A percentile compares a stretch with the other conserved stretches of the same genome.
These are phyloP conservation scores for Corythoichthys haematopterus DNA, from an alignment of 2,113 vertebrate species.

Conservation along the genomic window DNA sequence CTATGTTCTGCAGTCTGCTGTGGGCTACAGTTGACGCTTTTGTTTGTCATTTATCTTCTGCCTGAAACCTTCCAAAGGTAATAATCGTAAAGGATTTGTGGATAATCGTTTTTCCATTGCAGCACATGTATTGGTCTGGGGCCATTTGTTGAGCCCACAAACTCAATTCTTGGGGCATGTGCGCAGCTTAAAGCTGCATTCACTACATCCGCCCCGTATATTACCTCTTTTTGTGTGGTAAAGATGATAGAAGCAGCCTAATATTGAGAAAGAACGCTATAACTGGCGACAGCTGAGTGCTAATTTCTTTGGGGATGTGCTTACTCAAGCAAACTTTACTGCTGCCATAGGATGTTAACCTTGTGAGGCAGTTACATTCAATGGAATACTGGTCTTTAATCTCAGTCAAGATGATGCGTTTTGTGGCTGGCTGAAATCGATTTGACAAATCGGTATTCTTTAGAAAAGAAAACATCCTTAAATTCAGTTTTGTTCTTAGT, in stretches of 20 bases:
- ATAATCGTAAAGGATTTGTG: conserved; percentile 30
- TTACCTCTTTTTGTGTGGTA: neutral
- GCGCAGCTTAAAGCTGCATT: neutral
- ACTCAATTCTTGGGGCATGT: conserved; percentile 4
- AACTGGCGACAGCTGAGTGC: conserved; percentile 2
- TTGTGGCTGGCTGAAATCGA: neutral
- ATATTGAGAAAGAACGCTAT: neutral
- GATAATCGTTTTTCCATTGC: conserved; percentile 21
- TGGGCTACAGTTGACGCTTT: conserved; percentile 21
- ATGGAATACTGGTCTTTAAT: neutral
- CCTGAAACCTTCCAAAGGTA: conserved; percentile 30
- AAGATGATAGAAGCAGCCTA: neutral
- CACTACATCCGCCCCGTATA: neutral
- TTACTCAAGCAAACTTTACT: conserved; percentile 10
- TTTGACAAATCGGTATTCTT: neutral
- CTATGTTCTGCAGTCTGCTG: conserved; percentile 4
- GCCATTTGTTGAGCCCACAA: conserved; percentile 6
- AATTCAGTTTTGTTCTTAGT: neutral
- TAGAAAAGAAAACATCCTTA: neutral
- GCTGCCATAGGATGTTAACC: neutral
- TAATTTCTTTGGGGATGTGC: neutral
- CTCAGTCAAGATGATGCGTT: neutral
- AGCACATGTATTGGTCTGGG: conserved; percentile 4
- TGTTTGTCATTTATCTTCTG: conserved; percentile 30
- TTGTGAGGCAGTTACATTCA: neutral